These are phyloP conservation scores for Sabellastarte sp. DNA, from an alignment of 2,888 invertebrate genomes.

Conservation along the genomic window DNA sequence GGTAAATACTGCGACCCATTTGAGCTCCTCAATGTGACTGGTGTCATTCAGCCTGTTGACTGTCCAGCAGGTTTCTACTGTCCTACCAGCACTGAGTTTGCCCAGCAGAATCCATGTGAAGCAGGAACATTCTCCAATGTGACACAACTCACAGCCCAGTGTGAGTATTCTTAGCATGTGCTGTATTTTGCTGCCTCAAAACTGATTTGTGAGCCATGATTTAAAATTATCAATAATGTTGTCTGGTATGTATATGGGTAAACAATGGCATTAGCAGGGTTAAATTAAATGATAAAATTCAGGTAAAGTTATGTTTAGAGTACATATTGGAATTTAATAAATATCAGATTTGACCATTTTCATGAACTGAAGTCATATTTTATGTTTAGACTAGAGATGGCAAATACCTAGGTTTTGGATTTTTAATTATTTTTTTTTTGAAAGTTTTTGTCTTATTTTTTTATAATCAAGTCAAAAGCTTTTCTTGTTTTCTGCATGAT, in stretches of 20 bases:
- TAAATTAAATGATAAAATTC: not conserved
- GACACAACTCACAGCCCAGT: slow-evolving; percentile 20
- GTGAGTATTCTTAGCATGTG: slow-evolving; percentile 1
- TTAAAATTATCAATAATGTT: not conserved
- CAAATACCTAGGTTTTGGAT: not conserved
- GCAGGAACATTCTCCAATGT: slow-evolving; percentile 42
- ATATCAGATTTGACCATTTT: no score
- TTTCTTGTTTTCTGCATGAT: no score
- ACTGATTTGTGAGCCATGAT: not conserved
- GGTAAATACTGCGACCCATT: slow-evolving; percentile 52
- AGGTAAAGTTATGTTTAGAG: no score
- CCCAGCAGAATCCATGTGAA: slow-evolving; percentile 46
- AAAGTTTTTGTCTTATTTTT: not conserved
- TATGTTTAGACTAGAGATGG: no score
- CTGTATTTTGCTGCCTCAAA: not conserved
- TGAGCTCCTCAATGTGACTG: slow-evolving; percentile 45
- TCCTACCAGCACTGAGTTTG: slow-evolving; percentile 42
- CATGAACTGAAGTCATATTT: no score
- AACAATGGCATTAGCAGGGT: not conserved
- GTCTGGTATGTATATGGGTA: not conserved
- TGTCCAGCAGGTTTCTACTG: slow-evolving; percentile 52
- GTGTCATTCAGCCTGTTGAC: slow-evolving; percentile 38
- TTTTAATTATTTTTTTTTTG: not conserved
- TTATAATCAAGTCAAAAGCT: not conserved
- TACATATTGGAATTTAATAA: no score